Conservation (phyloP, 2,113 vertebrate species). For the Corythoichthys intestinalis region DNA sequence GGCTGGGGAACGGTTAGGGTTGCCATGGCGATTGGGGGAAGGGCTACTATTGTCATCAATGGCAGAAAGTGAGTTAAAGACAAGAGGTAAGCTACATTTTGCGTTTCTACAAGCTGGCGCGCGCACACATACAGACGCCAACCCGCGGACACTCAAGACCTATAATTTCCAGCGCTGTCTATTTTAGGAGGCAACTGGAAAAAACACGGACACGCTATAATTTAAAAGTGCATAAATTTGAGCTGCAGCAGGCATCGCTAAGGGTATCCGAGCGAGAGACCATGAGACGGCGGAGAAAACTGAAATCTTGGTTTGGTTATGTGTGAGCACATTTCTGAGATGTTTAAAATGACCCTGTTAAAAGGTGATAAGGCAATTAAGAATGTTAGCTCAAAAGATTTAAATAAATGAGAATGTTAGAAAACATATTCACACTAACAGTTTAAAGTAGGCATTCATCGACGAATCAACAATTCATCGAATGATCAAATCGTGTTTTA, state of each 20-base stretch:
- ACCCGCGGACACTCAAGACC: slow-evolving; percentile 30
- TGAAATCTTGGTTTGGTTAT: neutral
- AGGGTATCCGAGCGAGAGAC: slow-evolving; percentile 29
- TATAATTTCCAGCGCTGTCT: slow-evolving; percentile 52
- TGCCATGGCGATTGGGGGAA: neutral
- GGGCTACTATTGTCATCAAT: slow-evolving; percentile 3
- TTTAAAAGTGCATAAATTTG: slow-evolving; percentile 46
- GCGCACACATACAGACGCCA: slow-evolving; percentile 20
- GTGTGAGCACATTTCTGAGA: neutral
- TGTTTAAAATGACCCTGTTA: neutral
- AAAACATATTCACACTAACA: too few species aligned
- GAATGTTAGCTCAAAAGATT: neutral
- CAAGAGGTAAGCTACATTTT: slow-evolving; percentile 7
- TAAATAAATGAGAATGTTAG: too few species aligned
- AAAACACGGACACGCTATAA: slow-evolving; percentile 54
- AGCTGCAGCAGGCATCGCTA: slow-evolving; percentile 26
- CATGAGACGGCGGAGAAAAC: neutral
- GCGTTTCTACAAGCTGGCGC: slow-evolving; percentile 12
- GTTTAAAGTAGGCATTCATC: too few species aligned
- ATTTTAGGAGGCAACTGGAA: slow-evolving; percentile 52
- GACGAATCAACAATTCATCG: too few species aligned
- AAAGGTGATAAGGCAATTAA: neutral
- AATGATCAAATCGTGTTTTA: too few species aligned
- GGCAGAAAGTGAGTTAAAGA: slow-evolving; percentile 9
- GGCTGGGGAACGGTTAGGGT: neutral